Evolutionary conservation across 1,140 invertebrate genomes (phyloP).

Genomic region (Glossosoma conforme): DNA sequence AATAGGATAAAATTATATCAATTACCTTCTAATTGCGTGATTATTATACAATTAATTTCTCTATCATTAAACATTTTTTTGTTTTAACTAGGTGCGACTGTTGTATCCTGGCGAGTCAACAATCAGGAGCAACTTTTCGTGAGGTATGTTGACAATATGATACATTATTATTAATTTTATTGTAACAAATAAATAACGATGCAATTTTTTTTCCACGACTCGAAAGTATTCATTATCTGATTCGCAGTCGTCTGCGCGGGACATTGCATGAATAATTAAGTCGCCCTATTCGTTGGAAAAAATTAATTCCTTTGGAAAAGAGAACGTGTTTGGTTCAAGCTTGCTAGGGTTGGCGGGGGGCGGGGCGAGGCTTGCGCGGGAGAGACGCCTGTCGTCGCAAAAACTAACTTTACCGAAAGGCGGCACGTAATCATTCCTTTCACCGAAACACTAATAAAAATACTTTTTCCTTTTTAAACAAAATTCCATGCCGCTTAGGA

Average conservation of each 20-base stretch:
- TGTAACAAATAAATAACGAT: not conserved
- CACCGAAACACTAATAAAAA: too few species aligned
- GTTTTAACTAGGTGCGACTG: constrained; percentile 87
- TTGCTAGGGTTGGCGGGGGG: constrained; percentile 1
- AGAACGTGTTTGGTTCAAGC: constrained; percentile 15
- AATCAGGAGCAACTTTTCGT: constrained; percentile 93
- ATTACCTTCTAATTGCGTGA: too few species aligned
- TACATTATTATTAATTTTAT: not conserved
- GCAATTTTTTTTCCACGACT: not conserved
- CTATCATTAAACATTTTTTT: too few species aligned
- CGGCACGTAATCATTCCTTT: constrained; percentile 8
- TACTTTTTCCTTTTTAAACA: too few species aligned
- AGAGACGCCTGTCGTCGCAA: constrained; percentile 27
- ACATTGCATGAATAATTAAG: constrained; percentile 25
- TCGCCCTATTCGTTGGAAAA: constrained; percentile 19
- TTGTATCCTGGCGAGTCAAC: constrained; percentile 91
- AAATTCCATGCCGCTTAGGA: too few species aligned
- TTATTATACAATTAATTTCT: too few species aligned
- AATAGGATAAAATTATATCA: too few species aligned
- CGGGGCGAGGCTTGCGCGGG: constrained; percentile 19
- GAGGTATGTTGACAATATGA: constrained; percentile 59
- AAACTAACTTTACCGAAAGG: constrained; percentile 24
- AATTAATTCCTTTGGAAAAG: constrained; percentile 20
- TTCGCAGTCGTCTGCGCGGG: constrained; percentile 8
- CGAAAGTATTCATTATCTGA: not conserved